These are phyloP conservation scores for Bedellia somnulentella DNA, from an alignment of 2,888 invertebrate genomes.

Conservation along the genomic window DNA sequence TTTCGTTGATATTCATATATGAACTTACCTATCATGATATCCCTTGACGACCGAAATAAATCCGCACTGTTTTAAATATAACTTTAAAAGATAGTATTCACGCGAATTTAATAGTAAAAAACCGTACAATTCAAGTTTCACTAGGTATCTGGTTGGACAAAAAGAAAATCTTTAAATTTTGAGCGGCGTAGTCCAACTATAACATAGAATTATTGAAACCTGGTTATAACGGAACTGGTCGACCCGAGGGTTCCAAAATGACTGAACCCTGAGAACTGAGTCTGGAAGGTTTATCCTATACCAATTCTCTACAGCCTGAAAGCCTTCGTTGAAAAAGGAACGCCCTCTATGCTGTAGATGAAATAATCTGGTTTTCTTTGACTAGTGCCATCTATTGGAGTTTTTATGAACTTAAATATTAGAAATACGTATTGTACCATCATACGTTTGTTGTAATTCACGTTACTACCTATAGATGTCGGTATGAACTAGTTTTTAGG, in stretches of 20 bases:
- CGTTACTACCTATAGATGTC: too few species aligned
- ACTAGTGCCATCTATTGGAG: conserved; percentile 13
- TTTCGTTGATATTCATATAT: too few species aligned
- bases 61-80: conserved; percentile 28
- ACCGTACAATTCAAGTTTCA: too few species aligned
- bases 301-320: conserved; percentile 17
- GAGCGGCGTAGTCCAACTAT: too few species aligned
- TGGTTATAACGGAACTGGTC: conserved; percentile 23
- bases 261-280: conserved; percentile 29
- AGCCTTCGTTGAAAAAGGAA: conserved; percentile 4
- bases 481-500: too few species aligned
- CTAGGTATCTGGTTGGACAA: too few species aligned
- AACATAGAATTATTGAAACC: too few species aligned
- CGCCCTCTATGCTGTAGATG: conserved; percentile 15
- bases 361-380: neutral
- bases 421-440: too few species aligned
- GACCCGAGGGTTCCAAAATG: conserved; percentile 36
- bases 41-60: conserved; percentile 25
- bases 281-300: conserved; percentile 41
- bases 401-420: conserved; percentile 10
- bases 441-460: too few species aligned
- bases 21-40: conserved; percentile 51
- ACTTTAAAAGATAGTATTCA: conserved; percentile 34
- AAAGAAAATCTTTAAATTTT: too few species aligned
- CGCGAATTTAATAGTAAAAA: too few species aligned